Evolutionary conservation across 2,888 invertebrate species (phyloP).

Genomic region (Rhyacophila evoluta): DNA sequence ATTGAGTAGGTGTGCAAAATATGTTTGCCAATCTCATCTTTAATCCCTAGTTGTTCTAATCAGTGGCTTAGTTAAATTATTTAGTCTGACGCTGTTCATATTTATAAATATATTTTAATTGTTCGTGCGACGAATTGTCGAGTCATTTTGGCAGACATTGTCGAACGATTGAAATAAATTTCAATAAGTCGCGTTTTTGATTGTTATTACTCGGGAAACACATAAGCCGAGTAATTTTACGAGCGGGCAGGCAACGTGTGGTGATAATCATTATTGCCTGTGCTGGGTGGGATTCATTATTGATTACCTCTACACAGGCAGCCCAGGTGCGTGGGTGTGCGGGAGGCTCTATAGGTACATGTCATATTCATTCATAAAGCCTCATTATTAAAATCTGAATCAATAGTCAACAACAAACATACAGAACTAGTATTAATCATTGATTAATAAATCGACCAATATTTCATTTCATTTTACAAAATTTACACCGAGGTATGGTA

Average conservation of each 20-base stretch:
- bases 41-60: too few relatives aligned
- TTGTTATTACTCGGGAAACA: constrained; percentile 45
- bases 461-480: too few relatives aligned
- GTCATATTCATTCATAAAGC: background rate
- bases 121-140: background rate
- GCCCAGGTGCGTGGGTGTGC: constrained; percentile 17
- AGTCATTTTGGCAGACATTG: background rate
- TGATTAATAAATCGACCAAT: too few relatives aligned
- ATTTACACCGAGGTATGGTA: too few relatives aligned
- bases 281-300: constrained; percentile 31
- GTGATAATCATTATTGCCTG: constrained; percentile 43
- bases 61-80: too few relatives aligned
- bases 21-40: too few relatives aligned
- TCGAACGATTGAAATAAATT: constrained; percentile 41
- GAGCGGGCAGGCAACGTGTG: constrained; percentile 28
- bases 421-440: too few relatives aligned
- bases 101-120: too few relatives aligned
- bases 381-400: background rate
- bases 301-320: constrained; percentile 1
- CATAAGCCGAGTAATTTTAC: constrained; percentile 45
- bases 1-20: too few relatives aligned
- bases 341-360: background rate
- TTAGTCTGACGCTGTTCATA: too few relatives aligned
- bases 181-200: constrained; percentile 44
- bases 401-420: too few relatives aligned